Evolutionary conservation across 2,888 invertebrate species (phyloP).

Genomic region (Agriotes lineatus): DNA sequence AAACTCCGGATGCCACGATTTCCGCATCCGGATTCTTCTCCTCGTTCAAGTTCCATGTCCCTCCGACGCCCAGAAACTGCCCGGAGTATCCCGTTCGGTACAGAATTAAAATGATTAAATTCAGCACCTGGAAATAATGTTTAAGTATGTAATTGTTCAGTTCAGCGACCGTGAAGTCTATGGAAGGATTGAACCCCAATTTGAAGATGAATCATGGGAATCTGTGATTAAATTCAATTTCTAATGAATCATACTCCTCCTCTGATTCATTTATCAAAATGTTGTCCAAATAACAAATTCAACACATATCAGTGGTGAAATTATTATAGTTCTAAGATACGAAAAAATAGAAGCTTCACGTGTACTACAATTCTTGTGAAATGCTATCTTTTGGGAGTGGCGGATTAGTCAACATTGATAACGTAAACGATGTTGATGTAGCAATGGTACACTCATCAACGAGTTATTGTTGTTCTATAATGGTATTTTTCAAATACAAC

Average conservation of each 20-base stretch:
- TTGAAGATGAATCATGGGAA: no score
- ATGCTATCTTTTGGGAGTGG: neutral
- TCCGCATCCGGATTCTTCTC: constrained; percentile 90
- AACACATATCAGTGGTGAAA: no score
- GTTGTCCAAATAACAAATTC: no score
- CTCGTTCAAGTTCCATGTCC: constrained; percentile 91
- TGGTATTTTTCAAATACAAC: neutral
- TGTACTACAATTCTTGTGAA: neutral
- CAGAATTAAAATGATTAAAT: constrained; percentile 82
- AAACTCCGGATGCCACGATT: constrained; percentile 88
- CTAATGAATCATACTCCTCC: no score
- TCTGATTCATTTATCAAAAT: no score
- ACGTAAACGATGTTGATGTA: neutral
- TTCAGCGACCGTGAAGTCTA: no score
- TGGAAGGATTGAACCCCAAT: no score
- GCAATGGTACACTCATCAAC: neutral
- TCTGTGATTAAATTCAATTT: no score
- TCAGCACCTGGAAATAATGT: constrained; percentile 74
- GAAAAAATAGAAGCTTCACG: neutral
- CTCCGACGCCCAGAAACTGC: constrained; percentile 87
- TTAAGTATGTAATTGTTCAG: no score
- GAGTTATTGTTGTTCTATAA: neutral
- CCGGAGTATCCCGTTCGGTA: constrained; percentile 88
- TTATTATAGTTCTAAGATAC: no score
- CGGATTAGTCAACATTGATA: neutral